Base-by-base conservation (phyloP, 2,888 invertebrate genomes). In the Caenorhabditis sinica region DNA sequence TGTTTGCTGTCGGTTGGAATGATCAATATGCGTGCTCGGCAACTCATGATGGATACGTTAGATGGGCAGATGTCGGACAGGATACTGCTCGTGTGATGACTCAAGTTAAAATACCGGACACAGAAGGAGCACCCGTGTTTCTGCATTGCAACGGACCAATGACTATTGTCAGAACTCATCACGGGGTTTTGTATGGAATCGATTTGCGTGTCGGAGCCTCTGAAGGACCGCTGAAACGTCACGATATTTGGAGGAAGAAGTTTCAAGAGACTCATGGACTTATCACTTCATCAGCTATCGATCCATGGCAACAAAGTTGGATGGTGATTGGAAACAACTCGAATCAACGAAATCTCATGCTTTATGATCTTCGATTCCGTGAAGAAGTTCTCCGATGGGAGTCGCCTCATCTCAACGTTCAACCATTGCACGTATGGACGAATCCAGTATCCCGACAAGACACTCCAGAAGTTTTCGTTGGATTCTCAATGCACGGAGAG, bases 331-430 rank as follows among this genome's bases (percentile, higher is more conserved):
- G 89, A 28, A 82, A 86, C 9, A 89, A 90, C 25, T 85, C 86
- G 20, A 61, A 77, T 13, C 77, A 84, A 23, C n/a, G 49, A 13
- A 82, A 81, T 33, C 66, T 91, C 30, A 40, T 89, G 23, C 76
- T 92, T 17, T 92, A 90, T 88, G 91, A 91, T 81, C 73, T 91
- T 43, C 73, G 91, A 85, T 91, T 80, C 71, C 53, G 71, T 3
- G 84, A 84, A 66, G 84, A 84, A 25, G 84, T 84, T 53, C 80
- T 76, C 25, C 71, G 80, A 11, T 84, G 84, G 84, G 72, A 79
- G 17, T 74, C 84, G 1, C 84, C 84, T 33, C 68, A 82, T 56
- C 17, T 58, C n/a, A 45, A 53, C 11, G 40, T 77, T 17, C 74
- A 75, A 23, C 83, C 82, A 8, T 11, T 45, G 6, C 60, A 15